Evolutionary conservation across 2,888 invertebrate species (phyloP).

Genomic region (Apamea epomidion): DNA sequence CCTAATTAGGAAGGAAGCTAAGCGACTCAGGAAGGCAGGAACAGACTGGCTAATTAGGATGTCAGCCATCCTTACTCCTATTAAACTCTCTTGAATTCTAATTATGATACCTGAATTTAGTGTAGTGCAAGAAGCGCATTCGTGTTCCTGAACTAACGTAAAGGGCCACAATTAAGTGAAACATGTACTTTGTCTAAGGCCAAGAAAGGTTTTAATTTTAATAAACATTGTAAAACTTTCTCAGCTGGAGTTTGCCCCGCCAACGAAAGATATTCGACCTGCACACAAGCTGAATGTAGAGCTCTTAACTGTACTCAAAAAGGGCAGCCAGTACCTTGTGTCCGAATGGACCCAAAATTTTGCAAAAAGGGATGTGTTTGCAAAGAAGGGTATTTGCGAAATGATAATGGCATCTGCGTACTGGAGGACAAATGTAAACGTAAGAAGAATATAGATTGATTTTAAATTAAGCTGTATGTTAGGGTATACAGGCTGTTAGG

Average conservation of each 20-base stretch:
- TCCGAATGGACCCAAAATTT: conserved; percentile 22
- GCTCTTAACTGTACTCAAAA: conserved; percentile 63
- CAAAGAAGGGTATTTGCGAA: conserved; percentile 47
- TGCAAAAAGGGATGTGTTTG: conserved; percentile 54
- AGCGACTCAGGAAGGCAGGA: too few relatives aligned
- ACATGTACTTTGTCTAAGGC: background rate
- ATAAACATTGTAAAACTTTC: conserved; percentile 2
- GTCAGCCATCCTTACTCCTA: background rate
- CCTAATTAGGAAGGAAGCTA: too few relatives aligned
- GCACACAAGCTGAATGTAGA: conserved; percentile 64
- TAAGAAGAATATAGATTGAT: conserved; percentile 35
- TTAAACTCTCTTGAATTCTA: background rate
- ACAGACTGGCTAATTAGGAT: too few relatives aligned
- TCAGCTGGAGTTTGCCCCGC: conserved; percentile 53
- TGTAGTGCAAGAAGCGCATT: background rate
- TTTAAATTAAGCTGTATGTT: too few relatives aligned
- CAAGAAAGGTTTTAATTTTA: background rate
- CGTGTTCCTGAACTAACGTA: too few relatives aligned
- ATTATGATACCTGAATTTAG: too few relatives aligned
- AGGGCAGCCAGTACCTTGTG: conserved; percentile 55
- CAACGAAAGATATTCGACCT: conserved; percentile 65
- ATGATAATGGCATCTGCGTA: conserved; percentile 46
- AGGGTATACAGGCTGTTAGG: too few relatives aligned
- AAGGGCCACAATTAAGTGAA: background rate
- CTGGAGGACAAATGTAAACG: conserved; percentile 42